Evolutionary conservation across 2,113 vertebrate genomes (phyloP), one percentile per base, ranked within the genome.

Genomic region (Leucopternis melanops): DNA sequence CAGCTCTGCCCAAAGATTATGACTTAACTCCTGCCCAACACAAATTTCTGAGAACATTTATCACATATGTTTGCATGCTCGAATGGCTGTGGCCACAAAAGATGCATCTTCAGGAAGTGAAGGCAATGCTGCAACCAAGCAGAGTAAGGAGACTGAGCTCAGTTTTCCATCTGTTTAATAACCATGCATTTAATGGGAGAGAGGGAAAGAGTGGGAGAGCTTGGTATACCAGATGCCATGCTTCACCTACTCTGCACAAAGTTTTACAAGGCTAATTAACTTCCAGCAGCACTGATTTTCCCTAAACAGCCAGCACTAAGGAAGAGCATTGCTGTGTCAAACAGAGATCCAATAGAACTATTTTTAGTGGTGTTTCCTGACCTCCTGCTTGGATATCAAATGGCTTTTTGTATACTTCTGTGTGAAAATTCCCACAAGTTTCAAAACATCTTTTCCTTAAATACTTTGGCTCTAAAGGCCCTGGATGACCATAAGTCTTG

Each of bases 161-260:
- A 18, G 67, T 12, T 83, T 42, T 29, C n/a, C 50, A 36, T 7
- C 2, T 29, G 62, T 31, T 87, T 74, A 15, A 19, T 11, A 69
- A 11, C 7, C 58, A 14, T 0, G 6, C 12, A 32, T 50, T 83
- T 80, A 14, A n/a, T 10, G 54, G 81, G n/a, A 55, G 15, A 38
- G 16, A 10, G 45, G 13, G 17, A 50, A 65, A 25, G 42, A 71
- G 38, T 5, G 5, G n/a, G 11, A 80, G 44, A 81, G 19, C 2
- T 45, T 6, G 5, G 22, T 4, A 31, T 3, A 42, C 7, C 7
- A 1, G n/a, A n/a, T n/a, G n/a, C n/a, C n/a, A n/a, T n/a, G n/a
- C 77, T 72, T 54, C 71, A 65, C 44, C 2, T 0, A 34, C 50
- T 62, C 42, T 58, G n/a, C 21, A 83, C 17, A n/a, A 65, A 57